phyloP scores from a whole-genome alignment of 1,140 invertebrate species.

The Carposina sasakii region DNA sequence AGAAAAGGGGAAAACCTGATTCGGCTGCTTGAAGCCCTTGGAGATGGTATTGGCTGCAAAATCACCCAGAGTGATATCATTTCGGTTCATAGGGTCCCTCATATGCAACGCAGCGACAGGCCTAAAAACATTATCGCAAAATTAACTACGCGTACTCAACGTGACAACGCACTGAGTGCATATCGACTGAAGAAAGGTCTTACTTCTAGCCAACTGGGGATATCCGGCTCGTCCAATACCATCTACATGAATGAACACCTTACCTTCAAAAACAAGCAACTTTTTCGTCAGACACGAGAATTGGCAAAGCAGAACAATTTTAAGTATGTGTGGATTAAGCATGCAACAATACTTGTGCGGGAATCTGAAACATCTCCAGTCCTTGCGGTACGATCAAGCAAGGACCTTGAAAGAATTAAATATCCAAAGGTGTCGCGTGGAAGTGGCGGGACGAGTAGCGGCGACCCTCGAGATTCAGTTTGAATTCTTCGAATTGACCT shows the following conservation, averaged over 20 bases:
- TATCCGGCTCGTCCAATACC: background rate
- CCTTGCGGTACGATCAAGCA: background rate
- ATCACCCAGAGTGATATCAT: background rate
- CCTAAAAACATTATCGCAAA: slow-evolving; percentile 5
- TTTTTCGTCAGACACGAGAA: slow-evolving; percentile 3
- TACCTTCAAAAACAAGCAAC: background rate
- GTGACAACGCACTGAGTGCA: slow-evolving; percentile 6
- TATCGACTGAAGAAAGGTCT: background rate
- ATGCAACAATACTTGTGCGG: background rate
- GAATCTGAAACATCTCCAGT: background rate
- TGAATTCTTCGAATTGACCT: too few species aligned
- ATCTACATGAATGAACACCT: slow-evolving; percentile 5
- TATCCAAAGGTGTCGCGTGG: too few species aligned
- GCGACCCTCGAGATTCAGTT: too few species aligned
- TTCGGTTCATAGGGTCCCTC: slow-evolving; percentile 3
- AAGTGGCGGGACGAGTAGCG: too few species aligned
- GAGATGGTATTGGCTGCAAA: background rate
- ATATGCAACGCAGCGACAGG: background rate
- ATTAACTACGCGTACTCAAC: background rate
- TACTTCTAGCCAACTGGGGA: background rate
- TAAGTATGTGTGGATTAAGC: slow-evolving; percentile 1
- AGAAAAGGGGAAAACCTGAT: slow-evolving; percentile 2
- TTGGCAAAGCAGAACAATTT: slow-evolving; percentile 1
- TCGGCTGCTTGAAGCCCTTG: background rate
- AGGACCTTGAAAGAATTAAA: slow-evolving; percentile 1